A percentile compares a stretch with the other conserved stretches of the same genome.
Evolutionary conservation across 2,113 vertebrate genomes (phyloP).

Genomic region (Tychaedon coryphoeus): DNA sequence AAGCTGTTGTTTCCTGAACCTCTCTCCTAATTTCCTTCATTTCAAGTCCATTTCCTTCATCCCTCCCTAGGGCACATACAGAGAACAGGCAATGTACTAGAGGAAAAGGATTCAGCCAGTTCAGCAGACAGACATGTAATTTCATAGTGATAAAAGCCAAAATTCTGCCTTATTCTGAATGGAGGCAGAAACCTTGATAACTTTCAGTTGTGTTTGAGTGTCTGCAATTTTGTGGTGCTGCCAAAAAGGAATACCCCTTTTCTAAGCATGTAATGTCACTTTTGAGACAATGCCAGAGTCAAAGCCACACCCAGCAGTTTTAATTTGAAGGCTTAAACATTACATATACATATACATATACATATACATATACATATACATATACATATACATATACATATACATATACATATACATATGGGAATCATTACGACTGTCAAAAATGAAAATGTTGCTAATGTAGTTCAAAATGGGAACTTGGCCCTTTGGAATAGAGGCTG

Average conservation of each 20-base stretch:
- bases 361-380: too few species aligned
- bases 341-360: too few species aligned
- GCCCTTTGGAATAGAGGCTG: not conserved
- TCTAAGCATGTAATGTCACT: not conserved
- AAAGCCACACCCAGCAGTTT: not conserved
- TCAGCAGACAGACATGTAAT: not conserved
- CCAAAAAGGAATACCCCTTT: not conserved
- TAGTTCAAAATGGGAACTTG: not conserved
- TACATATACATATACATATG: too few species aligned
- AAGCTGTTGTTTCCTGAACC: not conserved
- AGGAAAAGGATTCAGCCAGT: not conserved
- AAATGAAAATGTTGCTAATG: not conserved
- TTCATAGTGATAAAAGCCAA: not conserved
- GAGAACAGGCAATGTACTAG: not conserved
- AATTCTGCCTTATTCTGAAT: constrained; percentile 48
- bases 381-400: too few species aligned
- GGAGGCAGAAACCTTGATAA: constrained; percentile 46
- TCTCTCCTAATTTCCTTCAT: not conserved
- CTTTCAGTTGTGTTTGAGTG: not conserved
- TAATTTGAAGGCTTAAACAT: not conserved
- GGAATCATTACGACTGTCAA: not conserved
- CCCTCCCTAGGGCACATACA: not conserved
- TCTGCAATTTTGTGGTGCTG: not conserved
- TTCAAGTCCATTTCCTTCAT: not conserved
- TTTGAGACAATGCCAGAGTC: constrained; percentile 28